phyloP scores from a whole-genome alignment of 2,888 invertebrate genomes.

The Dexiosoma caninum region DNA sequence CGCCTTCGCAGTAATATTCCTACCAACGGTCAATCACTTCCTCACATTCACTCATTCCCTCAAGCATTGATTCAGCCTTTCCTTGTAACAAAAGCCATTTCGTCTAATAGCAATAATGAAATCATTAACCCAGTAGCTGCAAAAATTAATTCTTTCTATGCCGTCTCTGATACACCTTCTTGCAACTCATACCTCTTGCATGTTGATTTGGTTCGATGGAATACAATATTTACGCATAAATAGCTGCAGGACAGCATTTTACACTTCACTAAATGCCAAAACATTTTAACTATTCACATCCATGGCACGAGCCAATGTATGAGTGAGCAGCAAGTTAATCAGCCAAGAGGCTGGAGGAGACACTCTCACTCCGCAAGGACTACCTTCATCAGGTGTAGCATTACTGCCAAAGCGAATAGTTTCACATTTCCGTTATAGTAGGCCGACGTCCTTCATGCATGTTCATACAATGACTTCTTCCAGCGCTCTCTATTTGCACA shows the following conservation, averaged over 20 bases:
- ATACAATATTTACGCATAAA: slow-evolving; percentile 62
- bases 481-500: neutral
- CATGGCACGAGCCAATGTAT: neutral
- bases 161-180: neutral
- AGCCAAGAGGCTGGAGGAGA: slow-evolving; percentile 17
- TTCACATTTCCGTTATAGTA: neutral
- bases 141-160: slow-evolving; percentile 48
- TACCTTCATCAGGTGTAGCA: neutral
- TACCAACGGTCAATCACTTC: neutral
- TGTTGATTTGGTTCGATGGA: neutral
- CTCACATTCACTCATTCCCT: neutral
- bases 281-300: slow-evolving; percentile 58
- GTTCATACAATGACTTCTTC: neutral
- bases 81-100: slow-evolving; percentile 10
- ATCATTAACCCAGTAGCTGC: slow-evolving; percentile 61
- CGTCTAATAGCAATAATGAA: slow-evolving; percentile 44
- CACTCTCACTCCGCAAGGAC: neutral
- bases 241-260: slow-evolving; percentile 63
- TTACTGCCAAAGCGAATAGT: neutral
- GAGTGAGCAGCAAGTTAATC: slow-evolving; percentile 6
- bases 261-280: slow-evolving; percentile 61
- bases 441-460: neutral
- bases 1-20: slow-evolving; percentile 12
- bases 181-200: neutral
- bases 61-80: neutral